phyloP scores from a whole-genome alignment of 2,113 vertebrate species.

The Pachypanchax playfairii region DNA sequence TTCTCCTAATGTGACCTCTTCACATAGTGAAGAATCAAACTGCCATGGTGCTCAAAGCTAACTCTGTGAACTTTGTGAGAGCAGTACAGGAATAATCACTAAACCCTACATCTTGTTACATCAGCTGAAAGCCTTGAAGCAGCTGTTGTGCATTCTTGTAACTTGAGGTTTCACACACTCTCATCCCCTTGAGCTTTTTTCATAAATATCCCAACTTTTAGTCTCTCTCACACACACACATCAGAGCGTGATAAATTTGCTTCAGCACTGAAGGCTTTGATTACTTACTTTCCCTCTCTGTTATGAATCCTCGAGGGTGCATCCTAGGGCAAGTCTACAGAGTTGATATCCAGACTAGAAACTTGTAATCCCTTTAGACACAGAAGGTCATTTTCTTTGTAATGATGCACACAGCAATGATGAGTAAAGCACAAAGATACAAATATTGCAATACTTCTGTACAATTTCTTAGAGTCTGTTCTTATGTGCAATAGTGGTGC shows the following conservation, averaged over 20 bases:
- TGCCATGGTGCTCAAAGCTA: neutral
- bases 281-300: neutral
- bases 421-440: neutral
- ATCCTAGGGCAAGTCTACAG: neutral
- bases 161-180: neutral
- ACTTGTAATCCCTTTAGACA: neutral
- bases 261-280: neutral
- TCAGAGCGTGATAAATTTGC: neutral
- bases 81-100: constrained; percentile 2
- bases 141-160: neutral
- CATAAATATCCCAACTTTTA: neutral
- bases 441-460: neutral
- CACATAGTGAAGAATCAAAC: neutral
- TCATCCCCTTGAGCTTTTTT: neutral
- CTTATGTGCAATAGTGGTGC: neutral
- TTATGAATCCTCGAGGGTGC: neutral
- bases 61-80: neutral
- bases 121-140: neutral
- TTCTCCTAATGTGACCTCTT: constrained; percentile 10
- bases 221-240: neutral
- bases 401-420: neutral
- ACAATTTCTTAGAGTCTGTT: neutral
- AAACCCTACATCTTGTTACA: constrained; percentile 13
- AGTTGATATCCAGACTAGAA: neutral
- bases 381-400: neutral